Evolutionary conservation across 2,888 invertebrate genomes (phyloP).

Genomic region (Masnerella sp.): DNA sequence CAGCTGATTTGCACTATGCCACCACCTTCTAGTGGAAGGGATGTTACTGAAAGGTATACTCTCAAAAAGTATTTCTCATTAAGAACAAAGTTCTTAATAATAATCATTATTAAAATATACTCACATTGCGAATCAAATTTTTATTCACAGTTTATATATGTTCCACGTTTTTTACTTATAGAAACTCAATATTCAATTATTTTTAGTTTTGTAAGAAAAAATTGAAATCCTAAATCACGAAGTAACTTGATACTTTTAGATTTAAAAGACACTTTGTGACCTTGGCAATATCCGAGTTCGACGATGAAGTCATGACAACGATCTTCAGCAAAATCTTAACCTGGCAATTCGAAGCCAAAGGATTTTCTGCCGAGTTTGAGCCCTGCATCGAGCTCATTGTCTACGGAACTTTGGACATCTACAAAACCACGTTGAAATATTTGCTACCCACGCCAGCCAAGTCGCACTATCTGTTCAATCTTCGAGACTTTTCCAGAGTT

Average conservation of each 20-base stretch:
- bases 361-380: constrained; percentile 93
- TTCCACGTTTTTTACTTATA: no score
- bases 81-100: neutral
- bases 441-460: constrained; percentile 95
- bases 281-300: constrained; percentile 92
- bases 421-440: constrained; percentile 87
- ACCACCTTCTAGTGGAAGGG: constrained; percentile 89
- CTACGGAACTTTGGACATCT: constrained; percentile 89
- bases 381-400: constrained; percentile 92
- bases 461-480: constrained; percentile 96
- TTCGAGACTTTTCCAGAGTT: constrained; percentile 95
- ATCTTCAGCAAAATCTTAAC: constrained; percentile 93
- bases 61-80: no score
- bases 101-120: no score
- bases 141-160: no score
- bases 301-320: constrained; percentile 88
- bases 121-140: no score
- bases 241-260: constrained; percentile 78
- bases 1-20: constrained; percentile 94
- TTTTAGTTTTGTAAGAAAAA: no score
- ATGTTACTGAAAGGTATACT: constrained; percentile 85
- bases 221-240: no score
- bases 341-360: constrained; percentile 95
- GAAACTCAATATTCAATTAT: neutral
- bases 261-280: constrained; percentile 91